Evolutionary conservation across 1,140 invertebrate species (phyloP).

Genomic region (Lerema accius): DNA sequence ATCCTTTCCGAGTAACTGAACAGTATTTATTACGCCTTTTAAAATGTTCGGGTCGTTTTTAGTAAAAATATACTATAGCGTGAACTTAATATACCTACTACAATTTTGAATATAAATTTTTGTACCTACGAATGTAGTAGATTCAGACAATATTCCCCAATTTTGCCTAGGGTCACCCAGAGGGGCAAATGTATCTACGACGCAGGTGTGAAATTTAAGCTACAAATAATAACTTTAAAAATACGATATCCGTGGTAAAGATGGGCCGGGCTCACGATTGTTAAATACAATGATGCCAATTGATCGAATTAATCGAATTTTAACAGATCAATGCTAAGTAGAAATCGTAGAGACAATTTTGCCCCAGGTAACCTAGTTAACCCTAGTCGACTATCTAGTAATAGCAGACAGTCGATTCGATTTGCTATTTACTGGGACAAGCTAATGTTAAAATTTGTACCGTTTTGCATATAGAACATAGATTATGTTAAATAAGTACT

Average conservation of each 20-base stretch:
- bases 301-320: not conserved
- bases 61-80: not conserved
- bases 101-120: conserved; percentile 11
- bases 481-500: not conserved
- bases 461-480: conserved; percentile 27
- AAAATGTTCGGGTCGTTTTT: not conserved
- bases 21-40: conserved; percentile 6
- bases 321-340: not conserved
- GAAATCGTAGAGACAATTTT: not conserved
- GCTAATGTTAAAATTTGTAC: conserved; percentile 22
- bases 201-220: not conserved
- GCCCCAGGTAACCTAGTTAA: not conserved
- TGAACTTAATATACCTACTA: conserved; percentile 1
- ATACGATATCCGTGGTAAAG: no score
- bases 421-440: conserved; percentile 12
- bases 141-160: conserved; percentile 21
- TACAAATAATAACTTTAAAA: no score
- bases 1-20: not conserved
- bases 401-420: not conserved
- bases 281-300: not conserved
- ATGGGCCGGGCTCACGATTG: no score
- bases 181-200: not conserved
- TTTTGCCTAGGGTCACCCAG: conserved; percentile 7
- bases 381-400: not conserved
- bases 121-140: conserved; percentile 14